Evolutionary conservation across 1,140 invertebrate species (phyloP).

Genomic region (Parapsyche elsis): DNA sequence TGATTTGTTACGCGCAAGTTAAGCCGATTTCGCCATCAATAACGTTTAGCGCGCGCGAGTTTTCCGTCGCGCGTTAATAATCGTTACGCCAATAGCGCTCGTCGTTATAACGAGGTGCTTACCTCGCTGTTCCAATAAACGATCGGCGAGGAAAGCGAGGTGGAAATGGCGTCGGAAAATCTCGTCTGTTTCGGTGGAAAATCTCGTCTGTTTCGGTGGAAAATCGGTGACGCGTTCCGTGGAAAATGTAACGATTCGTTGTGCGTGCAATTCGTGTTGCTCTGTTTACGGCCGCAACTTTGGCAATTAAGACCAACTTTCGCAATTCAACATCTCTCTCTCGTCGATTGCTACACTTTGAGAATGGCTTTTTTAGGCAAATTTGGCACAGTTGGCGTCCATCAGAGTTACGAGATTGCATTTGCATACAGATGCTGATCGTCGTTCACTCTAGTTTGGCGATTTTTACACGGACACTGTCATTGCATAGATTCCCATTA

Average conservation of each 20-base stretch:
- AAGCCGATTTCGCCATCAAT: conserved; percentile 7
- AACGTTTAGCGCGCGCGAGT: not conserved
- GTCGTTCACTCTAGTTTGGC: too few species aligned
- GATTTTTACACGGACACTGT: too few species aligned
- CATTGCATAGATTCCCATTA: too few species aligned
- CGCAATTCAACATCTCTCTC: not conserved
- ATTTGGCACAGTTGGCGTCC: too few species aligned
- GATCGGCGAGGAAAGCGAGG: not conserved
- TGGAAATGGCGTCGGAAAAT: too few species aligned
- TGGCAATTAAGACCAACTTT: not conserved
- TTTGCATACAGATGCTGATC: too few species aligned
- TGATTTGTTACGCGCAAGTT: conserved; percentile 9
- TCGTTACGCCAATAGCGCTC: conserved; percentile 34
- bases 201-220: too few species aligned
- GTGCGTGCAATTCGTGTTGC: not conserved
- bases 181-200: too few species aligned
- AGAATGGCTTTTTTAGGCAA: not conserved
- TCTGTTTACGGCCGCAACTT: not conserved
- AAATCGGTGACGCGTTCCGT: too few species aligned
- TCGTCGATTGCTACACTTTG: not conserved
- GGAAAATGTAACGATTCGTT: too few species aligned
- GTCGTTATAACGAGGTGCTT: conserved; percentile 6
- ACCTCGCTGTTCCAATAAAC: not conserved
- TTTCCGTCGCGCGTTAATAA: conserved; percentile 25
- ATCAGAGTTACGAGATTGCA: too few species aligned